Percentiles rank a stretch among this genome's conserved stretches.
phyloP scores from a whole-genome alignment of 2,113 vertebrate species.

The Anthoscopus minutus region DNA sequence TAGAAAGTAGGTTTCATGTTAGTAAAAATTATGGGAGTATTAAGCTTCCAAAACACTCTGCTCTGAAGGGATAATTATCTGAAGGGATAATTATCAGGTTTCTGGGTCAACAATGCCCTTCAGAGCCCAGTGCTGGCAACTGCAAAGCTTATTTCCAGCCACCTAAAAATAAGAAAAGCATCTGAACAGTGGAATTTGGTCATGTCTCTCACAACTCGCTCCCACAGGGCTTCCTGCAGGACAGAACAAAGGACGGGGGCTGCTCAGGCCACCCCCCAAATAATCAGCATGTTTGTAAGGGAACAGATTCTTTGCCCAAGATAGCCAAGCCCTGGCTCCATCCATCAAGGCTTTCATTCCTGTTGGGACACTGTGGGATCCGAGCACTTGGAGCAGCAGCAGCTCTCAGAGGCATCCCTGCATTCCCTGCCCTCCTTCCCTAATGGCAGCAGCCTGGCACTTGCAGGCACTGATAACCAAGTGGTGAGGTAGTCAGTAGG shows the following conservation, averaged over 20 bases:
- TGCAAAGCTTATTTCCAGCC: constrained; percentile 27
- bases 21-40: not conserved
- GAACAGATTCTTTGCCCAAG: not conserved
- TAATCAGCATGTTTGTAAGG: constrained; percentile 18
- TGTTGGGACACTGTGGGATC: not conserved
- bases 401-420: not conserved
- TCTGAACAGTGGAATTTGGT: not conserved
- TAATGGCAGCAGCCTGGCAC: not conserved
- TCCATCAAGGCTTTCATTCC: not conserved
- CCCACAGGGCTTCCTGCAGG: not conserved
- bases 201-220: not conserved
- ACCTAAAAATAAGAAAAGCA: constrained; percentile 26
- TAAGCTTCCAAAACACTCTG: not conserved
- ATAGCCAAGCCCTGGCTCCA: constrained; percentile 29
- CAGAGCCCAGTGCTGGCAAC: not conserved
- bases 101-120: not conserved
- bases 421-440: not conserved
- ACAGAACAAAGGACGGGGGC: not conserved
- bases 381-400: not conserved
- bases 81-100: not conserved
- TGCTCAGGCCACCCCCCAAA: not conserved
- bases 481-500: not conserved
- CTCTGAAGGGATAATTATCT: not conserved
- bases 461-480: constrained; percentile 18
- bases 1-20: not conserved